A percentile compares a stretch with the other conserved stretches of the same genome.
phyloP scores from a whole-genome alignment of 1,140 invertebrate genomes.

The Popillia japonica region DNA sequence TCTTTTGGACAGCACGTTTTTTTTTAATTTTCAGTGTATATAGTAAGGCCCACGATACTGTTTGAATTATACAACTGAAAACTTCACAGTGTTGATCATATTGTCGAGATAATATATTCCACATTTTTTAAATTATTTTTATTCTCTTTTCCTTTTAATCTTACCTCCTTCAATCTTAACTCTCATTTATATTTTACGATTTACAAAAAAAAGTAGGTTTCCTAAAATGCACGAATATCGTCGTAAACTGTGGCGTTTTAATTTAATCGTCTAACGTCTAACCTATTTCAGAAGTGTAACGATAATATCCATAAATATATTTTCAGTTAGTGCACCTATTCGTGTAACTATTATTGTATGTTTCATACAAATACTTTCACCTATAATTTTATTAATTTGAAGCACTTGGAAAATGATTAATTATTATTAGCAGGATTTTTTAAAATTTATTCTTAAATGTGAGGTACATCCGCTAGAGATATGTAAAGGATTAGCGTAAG shows the following conservation, averaged over 20 bases:
- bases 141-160: conserved; percentile 13
- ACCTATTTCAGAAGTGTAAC: not conserved
- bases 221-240: conserved; percentile 14
- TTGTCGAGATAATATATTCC: conserved; percentile 61
- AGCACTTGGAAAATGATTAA: not conserved
- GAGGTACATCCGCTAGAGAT: conserved; percentile 1
- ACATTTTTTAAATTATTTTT: conserved; percentile 36
- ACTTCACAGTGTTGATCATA: conserved; percentile 62
- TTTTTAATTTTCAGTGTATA: conserved; percentile 61
- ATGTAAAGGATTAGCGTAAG: not conserved
- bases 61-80: conserved; percentile 63
- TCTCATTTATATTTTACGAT: conserved; percentile 24
- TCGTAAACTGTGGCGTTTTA: not conserved
- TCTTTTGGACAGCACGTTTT: conserved; percentile 61
- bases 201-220: conserved; percentile 3
- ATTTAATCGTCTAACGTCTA: not conserved
- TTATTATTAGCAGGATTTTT: not conserved
- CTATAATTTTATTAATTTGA: conserved; percentile 8
- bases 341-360: not conserved
- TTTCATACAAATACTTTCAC: not conserved
- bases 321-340: not conserved
- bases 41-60: conserved; percentile 64
- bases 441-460: not conserved
- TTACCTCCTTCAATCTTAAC: conserved; percentile 4
- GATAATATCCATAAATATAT: not conserved